A percentile compares a stretch with the other conserved stretches of the same genome.
phyloP scores from a whole-genome alignment of 2,888 invertebrate species.

The Ceraclea dissimilis region DNA sequence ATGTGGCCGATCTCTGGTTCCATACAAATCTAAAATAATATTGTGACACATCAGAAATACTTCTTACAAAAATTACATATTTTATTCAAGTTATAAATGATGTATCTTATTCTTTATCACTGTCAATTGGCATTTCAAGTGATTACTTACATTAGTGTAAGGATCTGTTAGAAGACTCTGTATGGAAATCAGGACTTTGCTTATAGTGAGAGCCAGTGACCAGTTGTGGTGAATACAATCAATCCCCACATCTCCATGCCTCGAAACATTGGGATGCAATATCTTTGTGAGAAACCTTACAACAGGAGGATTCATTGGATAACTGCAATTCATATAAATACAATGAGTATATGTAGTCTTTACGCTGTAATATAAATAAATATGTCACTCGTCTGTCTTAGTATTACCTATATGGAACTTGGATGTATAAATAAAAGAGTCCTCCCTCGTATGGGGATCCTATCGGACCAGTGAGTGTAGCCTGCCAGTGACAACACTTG shows the following conservation, averaged over 20 bases:
- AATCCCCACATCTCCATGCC: conserved; percentile 92
- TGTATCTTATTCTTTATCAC: too few species aligned
- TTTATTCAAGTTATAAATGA: too few species aligned
- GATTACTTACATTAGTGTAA: conserved; percentile 62
- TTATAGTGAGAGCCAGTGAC: conserved; percentile 88
- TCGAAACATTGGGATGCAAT: conserved; percentile 89
- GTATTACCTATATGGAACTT: conserved; percentile 72
- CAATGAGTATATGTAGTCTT: not conserved
- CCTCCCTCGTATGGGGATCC: conserved; percentile 94
- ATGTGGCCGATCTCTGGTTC: conserved; percentile 76
- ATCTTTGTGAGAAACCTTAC: conserved; percentile 90
- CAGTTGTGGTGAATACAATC: conserved; percentile 95
- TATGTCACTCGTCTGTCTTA: too few species aligned
- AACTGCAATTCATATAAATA: conserved; percentile 38
- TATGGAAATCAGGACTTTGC: conserved; percentile 80
- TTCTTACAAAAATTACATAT: too few species aligned
- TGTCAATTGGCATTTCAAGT: too few species aligned
- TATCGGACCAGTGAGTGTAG: conserved; percentile 82
- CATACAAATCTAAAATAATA: conserved; percentile 67
- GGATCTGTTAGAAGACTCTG: conserved; percentile 87
- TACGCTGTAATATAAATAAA: not conserved
- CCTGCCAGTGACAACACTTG: conserved; percentile 88
- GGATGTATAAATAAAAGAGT: conserved; percentile 82
- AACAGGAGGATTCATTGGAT: conserved; percentile 87
- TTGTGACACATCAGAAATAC: too few species aligned